Evolutionary conservation across 2,888 invertebrate species (phyloP).

Genomic region (Ormia ochracea): DNA sequence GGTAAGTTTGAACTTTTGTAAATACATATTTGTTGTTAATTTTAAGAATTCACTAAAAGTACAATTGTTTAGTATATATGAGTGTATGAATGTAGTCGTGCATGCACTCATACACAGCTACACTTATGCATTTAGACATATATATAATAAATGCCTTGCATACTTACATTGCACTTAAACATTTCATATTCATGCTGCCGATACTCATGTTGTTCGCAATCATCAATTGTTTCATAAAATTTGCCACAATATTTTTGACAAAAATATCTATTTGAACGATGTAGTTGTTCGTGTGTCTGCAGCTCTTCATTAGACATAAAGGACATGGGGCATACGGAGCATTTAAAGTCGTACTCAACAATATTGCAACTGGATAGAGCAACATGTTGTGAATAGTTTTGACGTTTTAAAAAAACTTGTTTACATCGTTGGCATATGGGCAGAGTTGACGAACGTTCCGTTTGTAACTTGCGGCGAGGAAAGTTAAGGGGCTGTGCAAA

Average conservation of each 20-base stretch:
- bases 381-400: conserved; percentile 70
- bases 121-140: background rate
- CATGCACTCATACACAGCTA: background rate
- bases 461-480: conserved; percentile 71
- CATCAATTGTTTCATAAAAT: conserved; percentile 70
- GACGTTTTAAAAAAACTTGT: conserved; percentile 74
- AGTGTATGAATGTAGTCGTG: background rate
- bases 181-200: conserved; percentile 71
- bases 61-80: too few relatives aligned
- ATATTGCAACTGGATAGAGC: conserved; percentile 71
- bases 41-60: too few relatives aligned
- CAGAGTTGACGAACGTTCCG: conserved; percentile 70
- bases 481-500: conserved; percentile 68
- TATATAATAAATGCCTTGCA: background rate
- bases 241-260: conserved; percentile 74
- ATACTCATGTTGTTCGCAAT: conserved; percentile 72
- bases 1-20: too few relatives aligned
- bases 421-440: conserved; percentile 74
- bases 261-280: conserved; percentile 70
- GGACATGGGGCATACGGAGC: conserved; percentile 73
- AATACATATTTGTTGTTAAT: too few relatives aligned
- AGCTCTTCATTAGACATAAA: conserved; percentile 71
- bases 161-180: conserved; percentile 73
- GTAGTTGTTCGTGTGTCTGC: conserved; percentile 69
- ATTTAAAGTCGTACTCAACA: conserved; percentile 73